Percentiles rank a stretch among this genome's conserved stretches.
Evolutionary conservation across 2,113 vertebrate genomes (phyloP).

Genomic region (Engystomops pustulosus): DNA sequence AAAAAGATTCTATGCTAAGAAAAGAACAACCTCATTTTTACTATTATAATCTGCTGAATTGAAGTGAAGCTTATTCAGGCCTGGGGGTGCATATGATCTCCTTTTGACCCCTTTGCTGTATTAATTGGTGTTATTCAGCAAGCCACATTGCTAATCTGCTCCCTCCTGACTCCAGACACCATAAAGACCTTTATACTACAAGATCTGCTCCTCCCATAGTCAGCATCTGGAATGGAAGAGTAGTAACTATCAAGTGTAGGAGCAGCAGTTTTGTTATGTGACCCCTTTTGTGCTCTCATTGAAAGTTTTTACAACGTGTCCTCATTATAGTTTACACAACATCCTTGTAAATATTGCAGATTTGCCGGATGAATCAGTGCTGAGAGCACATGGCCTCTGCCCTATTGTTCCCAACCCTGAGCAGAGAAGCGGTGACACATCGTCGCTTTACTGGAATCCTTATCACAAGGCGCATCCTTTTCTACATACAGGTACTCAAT

Average conservation of each 20-base stretch:
- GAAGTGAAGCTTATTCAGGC: neutral
- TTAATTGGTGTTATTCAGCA: neutral
- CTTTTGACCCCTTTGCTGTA: neutral
- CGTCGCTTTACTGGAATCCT: conserved; percentile 1
- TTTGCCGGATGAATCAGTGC: neutral
- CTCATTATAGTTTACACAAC: neutral
- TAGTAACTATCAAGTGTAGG: neutral
- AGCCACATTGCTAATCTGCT: neutral
- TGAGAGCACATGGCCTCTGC: neutral
- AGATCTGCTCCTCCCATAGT: neutral
- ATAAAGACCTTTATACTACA: neutral
- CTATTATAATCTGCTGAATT: neutral
- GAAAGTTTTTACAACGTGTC: neutral
- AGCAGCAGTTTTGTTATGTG: neutral
- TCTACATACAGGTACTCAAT: neutral
- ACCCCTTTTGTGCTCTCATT: neutral
- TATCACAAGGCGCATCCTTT: neutral
- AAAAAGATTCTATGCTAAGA: neutral
- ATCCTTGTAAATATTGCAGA: neutral
- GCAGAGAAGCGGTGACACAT: neutral
- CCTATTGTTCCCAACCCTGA: neutral
- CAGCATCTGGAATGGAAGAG: neutral
- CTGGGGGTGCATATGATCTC: neutral
- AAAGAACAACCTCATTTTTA: neutral
- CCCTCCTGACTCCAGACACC: neutral